These are phyloP conservation scores for Sigmodon hispidus DNA, from an alignment of 2,113 vertebrate species.

Conservation along the genomic window DNA sequence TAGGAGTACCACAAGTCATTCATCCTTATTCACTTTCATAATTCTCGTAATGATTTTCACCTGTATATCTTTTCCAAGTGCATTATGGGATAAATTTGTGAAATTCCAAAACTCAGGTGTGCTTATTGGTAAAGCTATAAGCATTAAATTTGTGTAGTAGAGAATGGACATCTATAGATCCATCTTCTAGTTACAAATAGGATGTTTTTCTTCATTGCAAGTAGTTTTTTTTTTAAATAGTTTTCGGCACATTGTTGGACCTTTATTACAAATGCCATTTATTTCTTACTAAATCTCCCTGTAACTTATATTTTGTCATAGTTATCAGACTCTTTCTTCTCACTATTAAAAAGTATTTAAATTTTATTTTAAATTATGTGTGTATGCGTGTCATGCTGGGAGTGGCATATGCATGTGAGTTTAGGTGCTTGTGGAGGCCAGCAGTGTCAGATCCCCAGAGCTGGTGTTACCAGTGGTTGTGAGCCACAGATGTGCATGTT, in stretches of 20 bases:
- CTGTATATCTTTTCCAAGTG: constrained; percentile 60
- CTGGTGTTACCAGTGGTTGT: background rate
- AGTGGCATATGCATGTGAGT: rapidly evolving
- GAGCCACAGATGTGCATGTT: background rate
- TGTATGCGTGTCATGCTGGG: background rate
- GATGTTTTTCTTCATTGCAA: background rate
- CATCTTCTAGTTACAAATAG: constrained; percentile 8
- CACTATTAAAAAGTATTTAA: background rate
- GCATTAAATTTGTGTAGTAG: constrained; percentile 14
- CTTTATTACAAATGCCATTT: background rate
- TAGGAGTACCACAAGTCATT: constrained; percentile 54
- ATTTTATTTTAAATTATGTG: background rate
- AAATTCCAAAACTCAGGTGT: constrained; percentile 4
- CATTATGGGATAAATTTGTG: constrained; percentile 25
- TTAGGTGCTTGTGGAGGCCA: background rate
- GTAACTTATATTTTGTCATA: background rate
- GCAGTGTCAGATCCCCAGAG: background rate
- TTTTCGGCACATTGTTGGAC: background rate
- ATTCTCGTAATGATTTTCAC: constrained; percentile 58
- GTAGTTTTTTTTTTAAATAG: background rate
- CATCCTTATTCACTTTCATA: constrained; percentile 52
- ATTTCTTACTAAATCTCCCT: constrained; percentile 26
- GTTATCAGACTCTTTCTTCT: background rate
- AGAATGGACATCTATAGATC: background rate
- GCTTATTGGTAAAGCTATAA: constrained; percentile 2